Evolutionary conservation across 2,888 invertebrate species (phyloP), one percentile per base, ranked within the genome.

Genomic region (Oxystoma pomonae): DNA sequence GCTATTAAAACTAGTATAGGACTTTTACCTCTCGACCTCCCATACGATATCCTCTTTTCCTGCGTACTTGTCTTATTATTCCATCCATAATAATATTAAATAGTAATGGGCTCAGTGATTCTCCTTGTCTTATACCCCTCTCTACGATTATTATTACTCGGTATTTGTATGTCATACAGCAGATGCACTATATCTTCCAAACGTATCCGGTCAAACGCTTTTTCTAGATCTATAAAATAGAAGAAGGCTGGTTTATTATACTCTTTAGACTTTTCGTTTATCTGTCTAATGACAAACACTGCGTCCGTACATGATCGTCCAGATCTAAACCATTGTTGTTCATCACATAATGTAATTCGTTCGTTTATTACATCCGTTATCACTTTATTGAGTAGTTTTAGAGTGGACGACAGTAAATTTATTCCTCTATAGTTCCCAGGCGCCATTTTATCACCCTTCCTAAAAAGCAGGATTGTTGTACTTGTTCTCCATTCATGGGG

Each of bases 141-240:
- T 50, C 9, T 50, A 50, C 50, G 50, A 50, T 50, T n/a, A 50
- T 12, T 50, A n/a, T 50, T 50, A n/a, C 9, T 12, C n/a, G 50
- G 50, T 12, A 50, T 50, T 50, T 50, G 50, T 50, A 9, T 9
- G n/a, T 50, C 50, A n/a, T 50, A 50, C 9, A 50, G 50, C 9
- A 50, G 50, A n/a, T 50, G 50, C n/a, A 50, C n/a, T 50, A 50
- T 50, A 50, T 50, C 50, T 50, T 50, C n/a, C 50, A 50, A 50
- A 12, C n/a, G 50, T 50, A n/a, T 50, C n/a, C 50, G 50, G n/a
- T 50, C 50, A n/a, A n/a, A n/a, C n/a, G n/a, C n/a, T n/a, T n/a
- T n/a, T n/a, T n/a, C n/a, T n/a, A n/a, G n/a, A n/a, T n/a, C n/a
- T n/a, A n/a, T n/a, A n/a, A n/a, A n/a, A n/a, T n/a, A n/a, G n/a